Conservation (phyloP, 2,797 vertebrate genomes). For the Knipowitschia caucasica region DNA sequence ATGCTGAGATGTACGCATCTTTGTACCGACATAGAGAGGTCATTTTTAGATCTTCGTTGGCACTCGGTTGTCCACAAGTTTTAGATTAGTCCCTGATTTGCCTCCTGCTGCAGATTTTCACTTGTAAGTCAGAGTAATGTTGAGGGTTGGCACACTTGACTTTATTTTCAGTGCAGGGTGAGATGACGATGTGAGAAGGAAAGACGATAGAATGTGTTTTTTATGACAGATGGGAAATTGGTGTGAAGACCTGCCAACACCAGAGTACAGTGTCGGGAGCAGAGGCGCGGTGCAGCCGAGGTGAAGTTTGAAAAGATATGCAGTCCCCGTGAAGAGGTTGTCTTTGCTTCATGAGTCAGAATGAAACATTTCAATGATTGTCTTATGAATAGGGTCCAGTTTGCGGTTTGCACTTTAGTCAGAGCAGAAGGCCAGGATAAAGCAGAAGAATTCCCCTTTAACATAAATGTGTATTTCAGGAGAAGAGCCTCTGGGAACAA, state of each 20-base stretch:
- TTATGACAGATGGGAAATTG: conserved; percentile 1
- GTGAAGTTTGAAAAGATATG: background rate
- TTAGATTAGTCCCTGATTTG: conserved; percentile 28
- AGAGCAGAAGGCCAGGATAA: too few relatives aligned
- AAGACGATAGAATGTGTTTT: conserved; percentile 13
- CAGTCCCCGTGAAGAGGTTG: background rate
- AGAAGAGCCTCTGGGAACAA: background rate
- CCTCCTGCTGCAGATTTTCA: conserved; percentile 10
- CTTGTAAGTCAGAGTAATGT: conserved; percentile 19
- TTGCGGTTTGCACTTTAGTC: background rate
- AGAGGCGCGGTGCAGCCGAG: background rate
- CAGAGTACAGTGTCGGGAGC: background rate
- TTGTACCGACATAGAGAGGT: background rate
- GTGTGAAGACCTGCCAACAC: background rate
- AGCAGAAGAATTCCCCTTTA: too few relatives aligned
- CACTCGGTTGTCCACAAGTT: conserved; percentile 27
- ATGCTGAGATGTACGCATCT: conserved; percentile 71
- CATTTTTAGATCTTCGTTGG: conserved; percentile 32
- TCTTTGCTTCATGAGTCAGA: background rate
- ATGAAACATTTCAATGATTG: background rate
- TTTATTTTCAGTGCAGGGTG: conserved; percentile 19
- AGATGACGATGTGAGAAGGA: conserved; percentile 3
- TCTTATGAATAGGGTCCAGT: background rate
- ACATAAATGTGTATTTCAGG: too few relatives aligned
- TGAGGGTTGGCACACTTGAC: conserved; percentile 17